Evolutionary conservation across 2,113 vertebrate species (phyloP).

Genomic region (Zeus faber): DNA sequence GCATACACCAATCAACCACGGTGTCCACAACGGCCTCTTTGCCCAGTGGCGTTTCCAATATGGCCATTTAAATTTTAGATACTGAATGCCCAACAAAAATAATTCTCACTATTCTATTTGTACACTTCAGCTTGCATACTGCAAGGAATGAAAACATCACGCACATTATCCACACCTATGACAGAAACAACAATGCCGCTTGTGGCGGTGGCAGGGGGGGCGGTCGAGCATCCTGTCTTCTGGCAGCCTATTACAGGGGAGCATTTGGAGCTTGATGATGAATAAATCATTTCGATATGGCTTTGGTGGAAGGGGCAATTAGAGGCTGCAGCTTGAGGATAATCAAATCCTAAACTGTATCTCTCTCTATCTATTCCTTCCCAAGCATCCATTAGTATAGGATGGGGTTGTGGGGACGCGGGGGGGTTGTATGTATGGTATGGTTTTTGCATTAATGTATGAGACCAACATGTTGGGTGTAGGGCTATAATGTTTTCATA

Average conservation of each 20-base stretch:
- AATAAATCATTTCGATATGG: slow-evolving; percentile 76
- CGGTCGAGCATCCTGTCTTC: slow-evolving; percentile 46
- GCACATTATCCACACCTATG: slow-evolving; percentile 48
- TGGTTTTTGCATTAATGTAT: no score
- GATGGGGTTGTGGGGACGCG: slow-evolving; percentile 33
- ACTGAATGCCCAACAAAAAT: slow-evolving; percentile 39
- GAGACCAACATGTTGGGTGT: no score
- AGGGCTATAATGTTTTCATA: no score
- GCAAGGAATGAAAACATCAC: slow-evolving; percentile 45
- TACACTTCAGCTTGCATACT: slow-evolving; percentile 55
- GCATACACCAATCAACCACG: slow-evolving; percentile 11
- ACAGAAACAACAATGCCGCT: slow-evolving; percentile 53
- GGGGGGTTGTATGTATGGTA: slow-evolving; percentile 50
- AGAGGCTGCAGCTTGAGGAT: slow-evolving; percentile 65
- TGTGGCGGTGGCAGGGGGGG: slow-evolving; percentile 40
- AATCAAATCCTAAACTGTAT: slow-evolving; percentile 63
- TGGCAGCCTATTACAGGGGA: slow-evolving; percentile 47
- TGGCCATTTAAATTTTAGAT: slow-evolving; percentile 15
- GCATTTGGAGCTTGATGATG: slow-evolving; percentile 59
- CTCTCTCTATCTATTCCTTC: slow-evolving; percentile 32
- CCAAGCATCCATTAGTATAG: slow-evolving; percentile 53
- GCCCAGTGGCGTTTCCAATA: slow-evolving; percentile 14
- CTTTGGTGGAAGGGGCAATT: slow-evolving; percentile 69
- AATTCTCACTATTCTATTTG: slow-evolving; percentile 38
- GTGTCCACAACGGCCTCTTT: slow-evolving; percentile 8